phyloP scores from a whole-genome alignment of 2,797 vertebrate genomes.

The Halcyon leucocephala region DNA sequence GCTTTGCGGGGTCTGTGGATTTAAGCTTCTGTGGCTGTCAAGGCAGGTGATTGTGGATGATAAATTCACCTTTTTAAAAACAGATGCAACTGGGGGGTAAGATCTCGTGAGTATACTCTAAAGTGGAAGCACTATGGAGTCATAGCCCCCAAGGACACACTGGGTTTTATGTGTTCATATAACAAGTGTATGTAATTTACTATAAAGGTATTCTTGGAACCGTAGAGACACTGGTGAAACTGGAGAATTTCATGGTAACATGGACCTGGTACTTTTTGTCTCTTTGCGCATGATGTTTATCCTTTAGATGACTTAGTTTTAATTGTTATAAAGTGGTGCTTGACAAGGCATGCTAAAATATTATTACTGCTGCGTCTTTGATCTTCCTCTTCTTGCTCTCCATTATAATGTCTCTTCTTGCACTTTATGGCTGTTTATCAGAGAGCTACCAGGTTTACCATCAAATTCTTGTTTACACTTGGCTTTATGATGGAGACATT shows the following conservation, averaged over 20 bases:
- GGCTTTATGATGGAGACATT: slow-evolving; percentile 37
- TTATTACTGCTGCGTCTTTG: neutral
- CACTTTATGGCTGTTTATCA: neutral
- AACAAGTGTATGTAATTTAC: neutral
- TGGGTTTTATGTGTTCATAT: neutral
- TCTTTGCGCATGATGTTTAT: neutral
- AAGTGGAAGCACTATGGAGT: neutral
- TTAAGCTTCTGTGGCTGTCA: neutral
- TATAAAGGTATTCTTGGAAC: neutral
- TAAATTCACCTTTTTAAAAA: neutral
- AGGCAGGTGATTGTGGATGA: neutral
- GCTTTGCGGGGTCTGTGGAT: neutral
- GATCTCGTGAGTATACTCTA: neutral
- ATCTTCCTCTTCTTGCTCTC: neutral
- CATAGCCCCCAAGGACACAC: neutral
- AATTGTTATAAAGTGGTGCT: neutral
- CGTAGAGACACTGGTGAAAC: neutral
- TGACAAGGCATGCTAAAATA: neutral
- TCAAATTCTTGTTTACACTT: slow-evolving; percentile 25
- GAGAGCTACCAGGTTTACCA: neutral
- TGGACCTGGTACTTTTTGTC: neutral
- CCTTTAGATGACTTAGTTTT: neutral
- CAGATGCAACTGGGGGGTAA: neutral
- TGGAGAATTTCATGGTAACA: neutral
- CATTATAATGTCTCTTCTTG: neutral